phyloP scores from a whole-genome alignment of 2,113 vertebrate species.

The Lasiurus borealis region DNA sequence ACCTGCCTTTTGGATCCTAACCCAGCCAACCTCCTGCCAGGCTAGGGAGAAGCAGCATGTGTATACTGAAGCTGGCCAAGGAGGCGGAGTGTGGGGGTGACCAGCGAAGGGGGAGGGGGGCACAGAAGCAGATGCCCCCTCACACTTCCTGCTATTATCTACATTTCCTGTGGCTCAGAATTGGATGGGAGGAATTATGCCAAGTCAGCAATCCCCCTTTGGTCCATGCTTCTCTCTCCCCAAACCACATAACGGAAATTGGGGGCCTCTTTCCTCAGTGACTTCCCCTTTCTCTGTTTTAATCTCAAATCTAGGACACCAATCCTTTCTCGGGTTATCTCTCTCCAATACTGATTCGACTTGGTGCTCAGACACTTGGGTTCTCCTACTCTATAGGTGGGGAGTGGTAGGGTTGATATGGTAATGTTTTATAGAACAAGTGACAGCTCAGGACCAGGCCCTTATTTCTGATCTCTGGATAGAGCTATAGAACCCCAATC shows the following conservation, averaged over 20 bases:
- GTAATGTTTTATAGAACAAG: constrained; percentile 46
- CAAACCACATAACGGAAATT: constrained; percentile 69
- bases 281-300: constrained; percentile 77
- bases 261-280: constrained; percentile 62
- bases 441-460: background rate
- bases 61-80: background rate
- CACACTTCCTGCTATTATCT: constrained; percentile 77
- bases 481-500: background rate
- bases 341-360: background rate
- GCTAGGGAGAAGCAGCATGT: background rate
- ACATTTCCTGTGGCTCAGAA: constrained; percentile 79
- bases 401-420: background rate
- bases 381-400: background rate
- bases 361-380: constrained; percentile 9
- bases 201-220: constrained; percentile 74
- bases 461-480: background rate
- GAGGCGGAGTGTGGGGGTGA: background rate
- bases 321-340: background rate
- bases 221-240: constrained; percentile 59
- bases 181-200: constrained; percentile 65
- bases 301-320: constrained; percentile 53
- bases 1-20: constrained; percentile 56
- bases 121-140: constrained; percentile 69
- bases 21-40: constrained; percentile 14
- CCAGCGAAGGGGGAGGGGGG: background rate